A percentile compares a stretch with the other conserved stretches of the same genome.
phyloP scores from a whole-genome alignment of 2,113 vertebrate species.

The Arvicanthis niloticus region DNA sequence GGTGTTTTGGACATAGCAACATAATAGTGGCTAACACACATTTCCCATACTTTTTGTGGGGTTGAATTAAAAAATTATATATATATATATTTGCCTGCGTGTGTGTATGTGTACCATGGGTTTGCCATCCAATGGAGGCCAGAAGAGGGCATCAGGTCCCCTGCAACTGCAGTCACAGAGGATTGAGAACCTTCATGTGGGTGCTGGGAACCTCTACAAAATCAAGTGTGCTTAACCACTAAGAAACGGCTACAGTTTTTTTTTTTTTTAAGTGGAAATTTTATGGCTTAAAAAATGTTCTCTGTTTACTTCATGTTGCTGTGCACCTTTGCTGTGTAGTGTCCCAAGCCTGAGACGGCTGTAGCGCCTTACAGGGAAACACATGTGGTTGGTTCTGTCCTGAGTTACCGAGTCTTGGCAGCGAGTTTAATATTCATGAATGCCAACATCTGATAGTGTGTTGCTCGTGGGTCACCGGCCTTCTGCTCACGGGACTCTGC shows the following conservation, averaged over 20 bases:
- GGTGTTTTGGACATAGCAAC: background rate
- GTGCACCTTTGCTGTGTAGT: background rate
- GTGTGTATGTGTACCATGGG: background rate
- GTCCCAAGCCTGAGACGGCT: background rate
- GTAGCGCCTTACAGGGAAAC: fast-evolving
- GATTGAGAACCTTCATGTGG: background rate
- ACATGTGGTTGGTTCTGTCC: fast-evolving
- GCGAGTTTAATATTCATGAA: fast-evolving
- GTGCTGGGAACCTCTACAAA: background rate
- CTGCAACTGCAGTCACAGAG: background rate
- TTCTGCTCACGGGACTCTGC: background rate
- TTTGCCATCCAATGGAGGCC: background rate
- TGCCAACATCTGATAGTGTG: too few species aligned
- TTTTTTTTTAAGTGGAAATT: background rate
- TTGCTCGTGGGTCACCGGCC: background rate
- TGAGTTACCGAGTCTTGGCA: too few species aligned
- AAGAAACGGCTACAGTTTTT: background rate
- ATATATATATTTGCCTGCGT: background rate
- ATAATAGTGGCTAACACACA: background rate
- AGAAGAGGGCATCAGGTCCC: background rate
- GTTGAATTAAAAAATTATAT: background rate
- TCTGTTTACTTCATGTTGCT: background rate
- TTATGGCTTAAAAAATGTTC: background rate
- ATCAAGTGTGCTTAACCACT: background rate
- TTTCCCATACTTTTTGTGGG: background rate